Evolutionary conservation across 2,797 vertebrate species (phyloP).

Genomic region (Erpetoichthys calabaricus): DNA sequence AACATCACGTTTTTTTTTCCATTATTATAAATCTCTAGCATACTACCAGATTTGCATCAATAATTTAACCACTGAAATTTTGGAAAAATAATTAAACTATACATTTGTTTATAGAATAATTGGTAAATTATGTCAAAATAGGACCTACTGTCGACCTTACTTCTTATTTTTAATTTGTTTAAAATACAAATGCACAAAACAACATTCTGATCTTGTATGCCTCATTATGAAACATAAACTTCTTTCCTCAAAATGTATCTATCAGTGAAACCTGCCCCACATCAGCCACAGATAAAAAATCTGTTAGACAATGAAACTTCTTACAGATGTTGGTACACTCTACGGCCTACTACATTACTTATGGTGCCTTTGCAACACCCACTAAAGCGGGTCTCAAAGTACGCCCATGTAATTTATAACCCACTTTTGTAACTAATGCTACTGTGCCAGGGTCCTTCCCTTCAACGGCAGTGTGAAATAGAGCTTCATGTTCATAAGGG

Average conservation of each 20-base stretch:
- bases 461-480: constrained; percentile 71
- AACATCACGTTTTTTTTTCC: too few species aligned
- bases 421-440: constrained; percentile 80
- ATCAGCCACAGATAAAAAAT: not conserved
- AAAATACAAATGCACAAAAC: too few species aligned
- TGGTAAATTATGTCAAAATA: not conserved
- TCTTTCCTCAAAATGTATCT: too few species aligned
- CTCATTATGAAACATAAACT: too few species aligned
- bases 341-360: constrained; percentile 13
- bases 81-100: not conserved
- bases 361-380: constrained; percentile 76
- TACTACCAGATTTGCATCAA: too few species aligned
- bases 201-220: too few species aligned
- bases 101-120: not conserved
- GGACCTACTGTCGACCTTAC: not conserved
- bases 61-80: not conserved
- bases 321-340: too few species aligned
- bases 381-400: constrained; percentile 85
- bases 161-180: not conserved
- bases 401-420: constrained; percentile 87
- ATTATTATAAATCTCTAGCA: too few species aligned
- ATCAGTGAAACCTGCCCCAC: too few species aligned
- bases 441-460: constrained; percentile 79
- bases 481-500: constrained; percentile 87
- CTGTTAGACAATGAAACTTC: too few species aligned